Evolutionary conservation across 92 coral and sea anemone genomes (phyloP).

Genomic region (Epizoanthus rinbou): DNA sequence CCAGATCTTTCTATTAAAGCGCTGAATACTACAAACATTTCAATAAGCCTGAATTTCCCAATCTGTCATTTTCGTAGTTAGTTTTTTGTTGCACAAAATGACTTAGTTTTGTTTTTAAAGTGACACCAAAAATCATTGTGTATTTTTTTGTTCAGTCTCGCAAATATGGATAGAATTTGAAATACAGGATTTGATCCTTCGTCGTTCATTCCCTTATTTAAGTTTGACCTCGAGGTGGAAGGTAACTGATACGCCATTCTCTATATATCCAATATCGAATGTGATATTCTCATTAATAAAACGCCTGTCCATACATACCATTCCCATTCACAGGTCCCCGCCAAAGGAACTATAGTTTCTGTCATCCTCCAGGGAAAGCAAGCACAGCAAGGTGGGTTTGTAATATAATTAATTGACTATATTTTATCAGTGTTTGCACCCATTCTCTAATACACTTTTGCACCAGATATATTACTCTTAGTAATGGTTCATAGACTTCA

Average conservation of each 20-base stretch:
- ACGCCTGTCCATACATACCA: background rate
- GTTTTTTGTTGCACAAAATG: background rate
- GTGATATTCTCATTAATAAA: constrained; percentile 3
- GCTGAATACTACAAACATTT: background rate
- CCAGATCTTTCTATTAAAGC: background rate
- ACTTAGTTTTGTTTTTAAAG: background rate
- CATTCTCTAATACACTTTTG: background rate
- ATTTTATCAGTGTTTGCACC: background rate
- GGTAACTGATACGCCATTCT: background rate
- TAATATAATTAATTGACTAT: background rate
- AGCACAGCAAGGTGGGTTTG: background rate
- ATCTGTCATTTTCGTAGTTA: background rate
- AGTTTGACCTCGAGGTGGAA: background rate
- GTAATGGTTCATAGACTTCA: too few species aligned
- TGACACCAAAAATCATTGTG: background rate
- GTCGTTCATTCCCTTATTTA: constrained; percentile 7
- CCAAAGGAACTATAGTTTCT: background rate
- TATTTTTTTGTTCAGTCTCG: background rate
- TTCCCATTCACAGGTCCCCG: background rate
- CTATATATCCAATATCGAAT: background rate
- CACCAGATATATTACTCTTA: too few species aligned
- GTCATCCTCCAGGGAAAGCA: background rate
- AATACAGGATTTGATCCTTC: constrained; percentile 22
- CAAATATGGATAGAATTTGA: constrained; percentile 1
- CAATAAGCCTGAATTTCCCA: background rate